These are phyloP conservation scores for Eurystomus gularis DNA, from an alignment of 2,113 vertebrate genomes.

Conservation along the genomic window DNA sequence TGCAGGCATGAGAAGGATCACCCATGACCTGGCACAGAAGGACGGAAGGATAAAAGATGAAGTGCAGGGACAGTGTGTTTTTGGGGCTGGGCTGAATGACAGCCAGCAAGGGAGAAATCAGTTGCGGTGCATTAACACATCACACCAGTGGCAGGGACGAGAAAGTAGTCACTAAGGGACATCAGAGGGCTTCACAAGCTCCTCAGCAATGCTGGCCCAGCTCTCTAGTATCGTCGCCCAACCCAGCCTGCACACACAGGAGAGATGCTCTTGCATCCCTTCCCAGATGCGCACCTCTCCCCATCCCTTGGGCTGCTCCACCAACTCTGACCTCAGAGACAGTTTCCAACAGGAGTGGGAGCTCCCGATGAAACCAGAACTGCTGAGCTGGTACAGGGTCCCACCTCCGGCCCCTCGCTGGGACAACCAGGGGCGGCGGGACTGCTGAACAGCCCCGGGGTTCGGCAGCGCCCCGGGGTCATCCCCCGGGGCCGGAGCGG, in stretches of 20 bases:
- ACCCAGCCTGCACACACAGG: too few species aligned
- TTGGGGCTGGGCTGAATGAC: background rate
- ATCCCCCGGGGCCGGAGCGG: too few species aligned
- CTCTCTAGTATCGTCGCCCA: background rate
- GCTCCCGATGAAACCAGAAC: background rate
- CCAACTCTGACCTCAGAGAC: background rate
- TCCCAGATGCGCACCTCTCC: background rate
- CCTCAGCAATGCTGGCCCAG: background rate
- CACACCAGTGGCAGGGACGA: accelerated
- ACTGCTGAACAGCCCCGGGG: background rate
- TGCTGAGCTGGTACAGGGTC: background rate
- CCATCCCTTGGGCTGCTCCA: background rate
- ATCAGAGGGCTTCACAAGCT: background rate
- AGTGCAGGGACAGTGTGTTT: background rate
- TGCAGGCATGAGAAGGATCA: too few species aligned
- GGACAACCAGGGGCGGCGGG: background rate
- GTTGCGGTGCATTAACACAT: background rate
- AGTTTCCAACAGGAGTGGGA: background rate
- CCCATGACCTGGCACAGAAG: background rate
- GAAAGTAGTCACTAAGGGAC: background rate
- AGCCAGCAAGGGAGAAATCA: background rate
- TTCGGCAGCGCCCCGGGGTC: background rate
- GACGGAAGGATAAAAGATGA: background rate
- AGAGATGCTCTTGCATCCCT: background rate
- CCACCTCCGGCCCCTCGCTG: background rate